phyloP scores from a whole-genome alignment of 2,113 vertebrate species.

The Synchiropus splendidus region DNA sequence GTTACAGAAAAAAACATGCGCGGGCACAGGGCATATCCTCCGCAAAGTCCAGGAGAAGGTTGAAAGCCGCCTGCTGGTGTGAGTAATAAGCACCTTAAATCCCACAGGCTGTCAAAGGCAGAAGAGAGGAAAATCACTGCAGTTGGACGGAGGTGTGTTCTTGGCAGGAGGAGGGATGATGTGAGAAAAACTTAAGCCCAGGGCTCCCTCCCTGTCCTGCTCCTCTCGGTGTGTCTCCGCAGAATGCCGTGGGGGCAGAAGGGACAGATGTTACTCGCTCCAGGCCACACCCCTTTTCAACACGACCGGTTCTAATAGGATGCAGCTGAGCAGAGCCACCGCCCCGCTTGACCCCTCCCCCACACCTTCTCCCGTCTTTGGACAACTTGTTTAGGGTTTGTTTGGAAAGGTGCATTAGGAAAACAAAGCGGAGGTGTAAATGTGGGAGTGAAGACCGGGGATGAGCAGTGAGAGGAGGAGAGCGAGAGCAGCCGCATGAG shows the following conservation, averaged over 20 bases:
- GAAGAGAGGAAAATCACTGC: slow-evolving; percentile 19
- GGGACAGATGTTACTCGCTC: slow-evolving; percentile 66
- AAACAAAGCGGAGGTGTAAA: slow-evolving; percentile 30
- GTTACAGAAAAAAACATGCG: slow-evolving; percentile 22
- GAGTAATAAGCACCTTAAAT: slow-evolving; percentile 21
- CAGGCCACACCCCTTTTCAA: slow-evolving; percentile 67
- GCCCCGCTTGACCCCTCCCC: slow-evolving; percentile 32
- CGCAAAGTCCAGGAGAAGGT: slow-evolving; percentile 30
- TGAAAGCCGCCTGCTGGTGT: slow-evolving; percentile 10
- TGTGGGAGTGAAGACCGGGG: background rate
- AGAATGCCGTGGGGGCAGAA: slow-evolving; percentile 48
- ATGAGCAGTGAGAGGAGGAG: background rate
- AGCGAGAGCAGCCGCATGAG: no score
- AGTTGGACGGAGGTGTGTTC: slow-evolving; percentile 7
- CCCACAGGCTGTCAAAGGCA: slow-evolving; percentile 23
- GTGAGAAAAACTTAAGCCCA: slow-evolving; percentile 17
- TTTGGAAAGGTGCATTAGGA: slow-evolving; percentile 35
- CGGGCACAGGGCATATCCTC: slow-evolving; percentile 32
- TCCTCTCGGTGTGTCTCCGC: slow-evolving; percentile 43
- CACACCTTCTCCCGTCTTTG: slow-evolving; percentile 10
- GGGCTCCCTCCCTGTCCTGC: slow-evolving; percentile 37
- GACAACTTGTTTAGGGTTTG: slow-evolving; percentile 44
- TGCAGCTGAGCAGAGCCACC: slow-evolving; percentile 33
- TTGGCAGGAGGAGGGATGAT: slow-evolving; percentile 2
- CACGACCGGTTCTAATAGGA: slow-evolving; percentile 64